Evolutionary conservation across 1,140 invertebrate genomes (phyloP), one percentile per base, ranked within the genome.

Genomic region (Venustaconcha ellipsiformis): DNA sequence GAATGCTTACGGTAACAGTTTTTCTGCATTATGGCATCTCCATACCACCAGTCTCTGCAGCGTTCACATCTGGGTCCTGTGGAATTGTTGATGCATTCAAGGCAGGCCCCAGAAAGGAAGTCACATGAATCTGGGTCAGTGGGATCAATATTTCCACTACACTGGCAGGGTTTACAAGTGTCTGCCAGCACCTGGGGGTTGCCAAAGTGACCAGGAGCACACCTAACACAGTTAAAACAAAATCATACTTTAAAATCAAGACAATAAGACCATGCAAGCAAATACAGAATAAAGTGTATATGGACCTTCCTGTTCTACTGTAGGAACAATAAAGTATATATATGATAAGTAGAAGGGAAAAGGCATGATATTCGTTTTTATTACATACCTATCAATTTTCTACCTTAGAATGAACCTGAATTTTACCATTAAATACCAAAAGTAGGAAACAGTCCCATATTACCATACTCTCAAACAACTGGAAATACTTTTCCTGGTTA

Each of bases 61-160:
- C 78, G 86, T 89, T 99, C 95, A 90, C 99, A 99, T 84, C 95
- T 92, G 59, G 94, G 92, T 13, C 98, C 98, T 69, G 94, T 95
- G 0, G 98, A 98, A 84, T 99, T 94, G 87, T 96, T 95, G 14
- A 99, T 90, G 91, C 99, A 99, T 82, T 95, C 94, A 0, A 96
- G 89, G 91, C 99, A 99, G 84, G 95, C 92, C 30, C 99, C 99
- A 48, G 95, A 96, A 70, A 93, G 92, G 11, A 94, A 91, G 91
- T 99, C 95, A 89, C 99, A 99, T 68, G 86, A 88, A 57, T 95
- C 95, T 3, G 94, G 93, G 77, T 93, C 92, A 14, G 93, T 92
- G 15, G 94, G 86, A 88, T 99, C 96, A n/a, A 97, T 96, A 86
- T 99, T 99, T 78, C 95, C 95, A 89, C 93, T 99, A 87, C 99